Evolutionary conservation across 2,113 vertebrate genomes (phyloP).

Genomic region (Myotis lucifugus): DNA sequence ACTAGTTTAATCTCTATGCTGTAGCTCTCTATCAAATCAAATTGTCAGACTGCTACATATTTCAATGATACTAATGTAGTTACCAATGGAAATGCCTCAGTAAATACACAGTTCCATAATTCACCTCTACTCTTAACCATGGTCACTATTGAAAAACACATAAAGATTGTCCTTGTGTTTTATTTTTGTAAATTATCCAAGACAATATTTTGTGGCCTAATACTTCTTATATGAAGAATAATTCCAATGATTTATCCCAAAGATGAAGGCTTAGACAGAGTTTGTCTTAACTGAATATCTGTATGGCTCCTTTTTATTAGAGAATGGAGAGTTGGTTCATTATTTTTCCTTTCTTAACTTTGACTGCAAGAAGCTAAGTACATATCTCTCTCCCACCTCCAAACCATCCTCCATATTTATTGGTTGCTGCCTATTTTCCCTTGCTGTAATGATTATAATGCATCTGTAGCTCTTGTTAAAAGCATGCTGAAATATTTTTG

Average conservation of each 20-base stretch:
- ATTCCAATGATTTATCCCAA: neutral
- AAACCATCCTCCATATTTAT: neutral
- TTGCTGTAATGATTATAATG: slow-evolving; percentile 8
- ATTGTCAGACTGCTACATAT: neutral
- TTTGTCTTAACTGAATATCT: neutral
- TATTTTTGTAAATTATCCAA: slow-evolving; percentile 26
- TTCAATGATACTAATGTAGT: slow-evolving; percentile 5
- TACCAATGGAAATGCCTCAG: neutral
- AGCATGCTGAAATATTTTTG: neutral
- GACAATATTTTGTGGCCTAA: neutral
- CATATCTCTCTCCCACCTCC: neutral
- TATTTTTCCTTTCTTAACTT: slow-evolving; percentile 28
- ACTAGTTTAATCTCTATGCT: neutral
- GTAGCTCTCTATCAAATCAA: neutral
- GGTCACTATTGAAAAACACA: neutral
- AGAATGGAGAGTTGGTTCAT: slow-evolving; percentile 4
- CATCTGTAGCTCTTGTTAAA: slow-evolving; percentile 19
- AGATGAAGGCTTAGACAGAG: neutral
- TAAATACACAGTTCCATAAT: neutral
- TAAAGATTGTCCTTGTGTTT: neutral
- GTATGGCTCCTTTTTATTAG: neutral
- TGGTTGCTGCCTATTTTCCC: neutral
- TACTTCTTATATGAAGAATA: slow-evolving; percentile 11
- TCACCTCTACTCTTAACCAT: neutral
- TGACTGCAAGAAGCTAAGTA: neutral